These are phyloP conservation scores for Diloba caeruleocephala DNA, from an alignment of 2,888 invertebrate genomes.

Conservation along the genomic window DNA sequence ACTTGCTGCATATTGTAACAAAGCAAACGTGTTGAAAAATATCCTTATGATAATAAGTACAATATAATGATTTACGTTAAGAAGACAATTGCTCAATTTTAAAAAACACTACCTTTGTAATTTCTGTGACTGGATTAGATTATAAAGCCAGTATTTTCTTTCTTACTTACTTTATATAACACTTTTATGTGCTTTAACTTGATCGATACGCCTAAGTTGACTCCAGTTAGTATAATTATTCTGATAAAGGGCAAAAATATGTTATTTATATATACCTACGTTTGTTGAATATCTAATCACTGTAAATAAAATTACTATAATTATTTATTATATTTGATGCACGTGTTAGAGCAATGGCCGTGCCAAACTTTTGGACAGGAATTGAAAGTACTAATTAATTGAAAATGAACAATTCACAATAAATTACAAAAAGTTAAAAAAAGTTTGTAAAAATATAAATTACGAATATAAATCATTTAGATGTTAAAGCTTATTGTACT, in stretches of 20 bases:
- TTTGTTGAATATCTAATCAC: conserved; percentile 30
- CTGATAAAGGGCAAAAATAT: too few species aligned
- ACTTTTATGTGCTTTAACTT: conserved; percentile 17
- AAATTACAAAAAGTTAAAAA: conserved; percentile 58
- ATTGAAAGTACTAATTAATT: conserved; percentile 70
- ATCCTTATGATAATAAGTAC: conserved; percentile 83
- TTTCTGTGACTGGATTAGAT: conserved; percentile 30
- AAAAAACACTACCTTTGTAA: conserved; percentile 57
- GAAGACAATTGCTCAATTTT: conserved; percentile 86
- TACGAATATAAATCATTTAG: conserved; percentile 59
- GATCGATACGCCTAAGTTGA: conserved; percentile 6
- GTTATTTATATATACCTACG: conserved; percentile 21
- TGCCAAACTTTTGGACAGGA: conserved; percentile 73
- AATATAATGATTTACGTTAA: conserved; percentile 80
- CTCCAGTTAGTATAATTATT: conserved; percentile 11
- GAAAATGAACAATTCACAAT: conserved; percentile 55
- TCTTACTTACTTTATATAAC: conserved; percentile 14
- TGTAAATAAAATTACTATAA: conserved; percentile 53
- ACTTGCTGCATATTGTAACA: conserved; percentile 48
- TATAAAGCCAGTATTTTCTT: conserved; percentile 16
- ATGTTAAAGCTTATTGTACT: conserved; percentile 54
- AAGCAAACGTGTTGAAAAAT: conserved; percentile 60
- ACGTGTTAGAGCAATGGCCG: conserved; percentile 55
- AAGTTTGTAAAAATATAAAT: conserved; percentile 71
- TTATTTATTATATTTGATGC: conserved; percentile 50